Evolutionary conservation across 1,140 invertebrate genomes (phyloP).

Genomic region (Penaeus japonicus): DNA sequence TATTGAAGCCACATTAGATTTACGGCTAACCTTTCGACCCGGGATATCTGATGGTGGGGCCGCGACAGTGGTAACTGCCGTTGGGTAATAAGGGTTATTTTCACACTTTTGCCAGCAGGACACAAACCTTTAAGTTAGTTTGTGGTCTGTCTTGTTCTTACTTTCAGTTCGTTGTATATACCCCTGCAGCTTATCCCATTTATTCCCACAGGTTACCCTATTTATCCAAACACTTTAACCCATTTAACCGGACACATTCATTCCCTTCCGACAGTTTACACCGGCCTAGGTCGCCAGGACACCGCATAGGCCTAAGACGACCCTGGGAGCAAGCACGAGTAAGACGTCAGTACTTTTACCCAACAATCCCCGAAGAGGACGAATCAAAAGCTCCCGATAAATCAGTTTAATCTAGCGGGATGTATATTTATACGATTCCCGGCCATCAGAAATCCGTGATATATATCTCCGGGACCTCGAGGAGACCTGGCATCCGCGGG

Average conservation of each 20-base stretch:
- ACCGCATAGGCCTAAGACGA: not conserved
- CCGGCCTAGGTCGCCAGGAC: not conserved
- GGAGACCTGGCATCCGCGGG: not conserved
- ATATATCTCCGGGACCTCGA: no score
- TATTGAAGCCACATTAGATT: conserved; percentile 53
- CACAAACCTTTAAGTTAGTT: not conserved
- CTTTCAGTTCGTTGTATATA: not conserved
- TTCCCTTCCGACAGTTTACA: conserved; percentile 7
- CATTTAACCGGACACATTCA: conserved; percentile 46
- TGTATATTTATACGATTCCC: not conserved
- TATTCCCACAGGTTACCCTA: conserved; percentile 37
- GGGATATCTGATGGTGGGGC: conserved; percentile 41
- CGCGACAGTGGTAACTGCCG: conserved; percentile 43
- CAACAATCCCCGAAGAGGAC: not conserved
- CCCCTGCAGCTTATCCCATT: not conserved
- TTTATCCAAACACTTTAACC: conserved; percentile 34
- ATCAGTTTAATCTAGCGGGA: conserved; percentile 22
- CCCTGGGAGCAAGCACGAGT: conserved; percentile 13
- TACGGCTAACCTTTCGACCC: conserved; percentile 55
- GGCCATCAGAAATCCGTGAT: no score
- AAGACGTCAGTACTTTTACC: conserved; percentile 29
- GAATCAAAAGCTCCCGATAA: not conserved
- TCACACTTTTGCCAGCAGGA: not conserved
- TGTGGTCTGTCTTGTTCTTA: conserved; percentile 4
- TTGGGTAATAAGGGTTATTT: conserved; percentile 21